phyloP scores from a whole-genome alignment of 2,113 vertebrate genomes.

The Rhynchomys soricoides region DNA sequence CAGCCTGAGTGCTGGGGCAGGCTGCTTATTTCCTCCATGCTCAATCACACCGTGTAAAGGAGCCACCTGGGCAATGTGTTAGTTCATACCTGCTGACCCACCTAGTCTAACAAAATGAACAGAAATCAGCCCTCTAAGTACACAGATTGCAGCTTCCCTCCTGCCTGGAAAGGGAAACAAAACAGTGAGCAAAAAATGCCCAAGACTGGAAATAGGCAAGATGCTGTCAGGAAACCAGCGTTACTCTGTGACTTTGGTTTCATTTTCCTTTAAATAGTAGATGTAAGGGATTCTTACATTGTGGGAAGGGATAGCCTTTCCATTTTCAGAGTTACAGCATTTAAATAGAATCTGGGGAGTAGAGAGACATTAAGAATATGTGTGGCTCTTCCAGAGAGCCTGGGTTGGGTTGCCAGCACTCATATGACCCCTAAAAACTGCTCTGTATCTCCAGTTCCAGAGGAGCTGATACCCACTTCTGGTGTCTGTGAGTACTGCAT shows the following conservation, averaged over 20 bases:
- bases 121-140: constrained; percentile 60
- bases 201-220: background rate
- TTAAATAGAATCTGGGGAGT: background rate
- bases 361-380: background rate
- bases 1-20: background rate
- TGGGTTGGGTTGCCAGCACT: background rate
- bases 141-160: constrained; percentile 54
- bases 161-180: background rate
- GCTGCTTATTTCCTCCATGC: constrained; percentile 51
- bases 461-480: background rate
- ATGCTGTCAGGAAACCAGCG: constrained; percentile 19
- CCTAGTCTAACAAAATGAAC: constrained; percentile 30
- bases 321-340: constrained; percentile 3
- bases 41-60: constrained; percentile 72
- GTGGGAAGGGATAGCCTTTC: background rate
- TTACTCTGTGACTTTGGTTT: background rate
- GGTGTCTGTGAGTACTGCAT: background rate
- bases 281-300: background rate
- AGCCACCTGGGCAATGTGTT: constrained; percentile 74
- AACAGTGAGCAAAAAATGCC: constrained; percentile 29
- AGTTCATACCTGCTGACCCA: constrained; percentile 67
- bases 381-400: background rate
- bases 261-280: background rate
- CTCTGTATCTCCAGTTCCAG: background rate
- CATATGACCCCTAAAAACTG: background rate